These are phyloP conservation scores for Balanococcus diminutus DNA, from an alignment of 2,888 invertebrate species.

Conservation along the genomic window DNA sequence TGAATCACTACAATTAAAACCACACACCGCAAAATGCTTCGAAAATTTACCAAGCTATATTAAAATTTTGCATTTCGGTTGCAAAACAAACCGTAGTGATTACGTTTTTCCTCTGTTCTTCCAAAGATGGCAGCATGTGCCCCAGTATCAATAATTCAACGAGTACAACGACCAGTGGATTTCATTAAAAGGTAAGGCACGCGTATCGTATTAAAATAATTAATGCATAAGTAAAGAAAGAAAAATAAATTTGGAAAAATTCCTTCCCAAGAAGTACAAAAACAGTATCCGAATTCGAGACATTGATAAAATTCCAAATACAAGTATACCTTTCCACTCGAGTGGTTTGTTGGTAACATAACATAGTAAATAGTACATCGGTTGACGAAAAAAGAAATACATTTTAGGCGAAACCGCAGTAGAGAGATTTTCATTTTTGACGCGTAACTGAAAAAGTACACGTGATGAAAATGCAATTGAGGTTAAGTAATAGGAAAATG, in stretches of 20 bases:
- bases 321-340: not conserved
- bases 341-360: not conserved
- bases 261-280: too few relatives aligned
- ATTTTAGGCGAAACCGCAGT: not conserved
- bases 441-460: not conserved
- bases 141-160: not conserved
- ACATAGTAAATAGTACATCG: not conserved
- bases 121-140: not conserved
- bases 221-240: not conserved
- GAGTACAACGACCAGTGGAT: not conserved
- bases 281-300: too few relatives aligned
- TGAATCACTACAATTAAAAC: slow-evolving; percentile 8
- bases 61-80: not conserved
- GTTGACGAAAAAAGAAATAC: not conserved
- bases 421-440: not conserved
- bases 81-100: not conserved
- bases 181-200: not conserved
- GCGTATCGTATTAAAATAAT: not conserved
- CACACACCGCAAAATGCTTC: not conserved
- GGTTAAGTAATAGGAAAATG: slow-evolving; percentile 12
- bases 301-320: not conserved
- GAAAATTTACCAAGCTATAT: not conserved
- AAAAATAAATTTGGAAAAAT: not conserved
- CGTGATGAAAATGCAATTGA: slow-evolving; percentile 1
- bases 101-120: not conserved